A percentile compares a stretch with the other conserved stretches of the same genome.
Conservation (phyloP, 2,888 invertebrate genomes). For the Dryomyza anilis region DNA sequence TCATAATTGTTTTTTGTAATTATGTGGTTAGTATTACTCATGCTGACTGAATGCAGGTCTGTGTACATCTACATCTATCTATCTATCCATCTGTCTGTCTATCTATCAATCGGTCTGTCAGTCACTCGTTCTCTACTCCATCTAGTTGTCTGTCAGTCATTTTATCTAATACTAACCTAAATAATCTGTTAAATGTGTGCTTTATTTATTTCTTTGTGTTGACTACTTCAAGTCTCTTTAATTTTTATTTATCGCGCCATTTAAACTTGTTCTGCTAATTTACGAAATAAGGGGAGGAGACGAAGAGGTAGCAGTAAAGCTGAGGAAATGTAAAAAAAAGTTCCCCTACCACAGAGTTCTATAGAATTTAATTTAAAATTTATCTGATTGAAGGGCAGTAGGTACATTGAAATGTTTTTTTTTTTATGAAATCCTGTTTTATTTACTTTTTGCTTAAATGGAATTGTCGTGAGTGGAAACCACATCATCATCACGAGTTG, state of each 20-base stretch:
- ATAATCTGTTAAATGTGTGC: conserved; percentile 2
- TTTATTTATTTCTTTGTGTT: not conserved
- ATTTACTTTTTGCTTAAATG: no score
- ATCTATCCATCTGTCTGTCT: no score
- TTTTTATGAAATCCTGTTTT: no score
- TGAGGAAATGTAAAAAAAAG: not conserved
- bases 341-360: not conserved
- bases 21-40: not conserved
- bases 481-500: no score
- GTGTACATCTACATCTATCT: no score
- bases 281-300: no score
- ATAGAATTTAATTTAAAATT: not conserved
- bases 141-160: not conserved
- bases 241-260: not conserved
- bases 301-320: not conserved
- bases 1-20: no score
- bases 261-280: not conserved
- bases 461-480: no score
- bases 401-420: not conserved
- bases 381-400: not conserved
- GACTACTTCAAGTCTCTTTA: not conserved
- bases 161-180: conserved; percentile 6
- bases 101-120: not conserved
- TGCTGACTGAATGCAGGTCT: no score
- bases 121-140: not conserved